Base-by-base conservation (phyloP, 2,888 invertebrate species). In the Andrena bicolor region DNA sequence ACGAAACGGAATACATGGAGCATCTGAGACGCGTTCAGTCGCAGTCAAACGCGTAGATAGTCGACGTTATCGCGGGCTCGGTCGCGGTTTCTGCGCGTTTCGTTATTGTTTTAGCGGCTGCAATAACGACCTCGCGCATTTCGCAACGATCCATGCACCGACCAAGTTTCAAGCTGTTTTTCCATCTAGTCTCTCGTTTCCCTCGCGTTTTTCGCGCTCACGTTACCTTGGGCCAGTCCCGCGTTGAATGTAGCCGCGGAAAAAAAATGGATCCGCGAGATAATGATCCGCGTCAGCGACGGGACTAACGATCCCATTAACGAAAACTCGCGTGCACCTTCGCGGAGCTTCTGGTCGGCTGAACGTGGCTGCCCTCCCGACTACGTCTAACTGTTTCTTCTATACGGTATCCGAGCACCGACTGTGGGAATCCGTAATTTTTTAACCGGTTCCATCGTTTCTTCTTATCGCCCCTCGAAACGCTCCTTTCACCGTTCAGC, bases 381-480 rank as follows among this genome's bases (percentile, higher is more conserved):
- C 85, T 80, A 73, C 82, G 79, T 75, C 84, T 91, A 91, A 90
- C 91, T 91, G 91, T 91, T 90, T 84, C 88, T 88, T 85, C 87
- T 87, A 86, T 91, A 91, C 91, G 90, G 91, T 91, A 91, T 88
- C 83, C 81, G 64, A 72, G 69, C 77, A 76, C 70, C 78, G 84
- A 83, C 81, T 89, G 90, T 91, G 91, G 86, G 90, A 91, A 91
- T 88, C 88, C 84, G 89, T 88, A 41, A 91, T 89, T 90, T 91
- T 56, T 91, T 88, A 90, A 91, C 90, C 91, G 91, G 89, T 90
- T 91, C 83, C 83, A 86, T 84, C 83, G 69, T 77, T 69, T 78
- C 80, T 85, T 86, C 80, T 85, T 86, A 86, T 86, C 82, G 76
- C 72, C 68, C 64, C 75, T 75, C 82, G 77, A 77, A 83, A 76